Base-by-base conservation (phyloP, 2,888 invertebrate genomes). In the Rhamnusium bicolor region DNA sequence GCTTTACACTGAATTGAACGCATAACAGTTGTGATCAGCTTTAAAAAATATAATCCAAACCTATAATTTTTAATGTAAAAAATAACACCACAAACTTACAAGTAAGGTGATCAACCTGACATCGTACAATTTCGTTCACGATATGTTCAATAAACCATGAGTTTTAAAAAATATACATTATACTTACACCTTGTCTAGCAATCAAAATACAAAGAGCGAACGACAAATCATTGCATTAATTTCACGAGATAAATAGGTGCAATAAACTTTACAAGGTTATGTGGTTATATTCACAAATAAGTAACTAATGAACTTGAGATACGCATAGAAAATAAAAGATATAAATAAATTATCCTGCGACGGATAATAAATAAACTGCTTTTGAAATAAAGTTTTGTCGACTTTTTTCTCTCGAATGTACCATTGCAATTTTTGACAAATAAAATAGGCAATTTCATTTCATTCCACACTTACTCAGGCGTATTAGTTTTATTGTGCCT, bases 261-360 rank as follows among this genome's bases (percentile, higher is more conserved):
- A 80, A 79, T 71, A 74, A 79, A 76, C 81, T 76, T 69, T 72
- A 72, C 80, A 81, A 81, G 80, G 81, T 75, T n/a, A n/a, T n/a
- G n/a, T n/a, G n/a, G n/a, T n/a, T 77, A 79, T 73, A 76, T 75
- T 76, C n/a, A 77, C 77, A 77, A 80, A 80, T 81, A 75, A 75
- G 79, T 80, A 80, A 40, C 40, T 40, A 40, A 80, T 81, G 79
- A 81, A 80, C 79, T 77, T 79, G 78, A 78, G n/a, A 67, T 40
- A 51, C 2, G 51, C 51, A 10, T 18, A 51, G 51, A 18, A 51
- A 51, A 51, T 51, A 51, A 5, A 51, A n/a, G 51, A 19, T 49
- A 18, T n/a, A n/a, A n/a, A n/a, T n/a, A n/a, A n/a, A n/a, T n/a
- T n/a, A n/a, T n/a, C n/a, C n/a, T n/a, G n/a, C n/a, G n/a, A n/a